Evolutionary conservation across 2,797 vertebrate genomes (phyloP), one percentile per base, ranked within the genome.

Genomic region (Malurus leucopterus): DNA sequence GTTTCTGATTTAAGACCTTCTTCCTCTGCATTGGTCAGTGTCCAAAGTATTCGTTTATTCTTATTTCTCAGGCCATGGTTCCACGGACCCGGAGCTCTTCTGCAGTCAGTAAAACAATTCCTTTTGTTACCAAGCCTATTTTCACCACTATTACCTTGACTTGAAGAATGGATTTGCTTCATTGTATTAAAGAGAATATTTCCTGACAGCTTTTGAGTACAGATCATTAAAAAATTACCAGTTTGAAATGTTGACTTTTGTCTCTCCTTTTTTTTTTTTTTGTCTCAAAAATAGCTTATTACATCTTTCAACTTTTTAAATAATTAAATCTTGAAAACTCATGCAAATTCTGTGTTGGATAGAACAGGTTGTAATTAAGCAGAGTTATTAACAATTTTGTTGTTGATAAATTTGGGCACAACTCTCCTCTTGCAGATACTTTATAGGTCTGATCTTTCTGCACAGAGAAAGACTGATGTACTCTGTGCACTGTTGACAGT

Each of bases 241-340:
- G 85, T 89, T 93, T 95, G 92, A 93, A 86, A 88, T 93, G 89
- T 91, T 95, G 93, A 95, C 89, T 93, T 94, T 86, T 95, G 70
- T 94, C 58, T 89, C 67, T 89, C 34, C 8, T 34, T 34, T 92
- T 90, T 51, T 93, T 85, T 86, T 76, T 63, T 76, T 90, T 73
- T 51, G 18, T 71, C 85, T 91, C 80, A 86, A 86, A 93, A 89
- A 89, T 93, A 91, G 87, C 89, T 93, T 91, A 88, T 89, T 86
- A 88, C 62, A 84, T 92, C 91, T 88, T 95, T 95, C 87, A 94
- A 58, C 76, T 93, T 92, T 90, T 80, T 86, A 92, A 92, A 94
- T 91, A 95, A 93, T 94, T 92, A 95, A 92, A 93, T 86, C 71
- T 89, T 88, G 68, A 93, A 94, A 86, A 91, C 44, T 70, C 85